These are phyloP conservation scores for Lutjanus argentimaculatus DNA, from an alignment of 2,797 vertebrate genomes.

Conservation along the genomic window DNA sequence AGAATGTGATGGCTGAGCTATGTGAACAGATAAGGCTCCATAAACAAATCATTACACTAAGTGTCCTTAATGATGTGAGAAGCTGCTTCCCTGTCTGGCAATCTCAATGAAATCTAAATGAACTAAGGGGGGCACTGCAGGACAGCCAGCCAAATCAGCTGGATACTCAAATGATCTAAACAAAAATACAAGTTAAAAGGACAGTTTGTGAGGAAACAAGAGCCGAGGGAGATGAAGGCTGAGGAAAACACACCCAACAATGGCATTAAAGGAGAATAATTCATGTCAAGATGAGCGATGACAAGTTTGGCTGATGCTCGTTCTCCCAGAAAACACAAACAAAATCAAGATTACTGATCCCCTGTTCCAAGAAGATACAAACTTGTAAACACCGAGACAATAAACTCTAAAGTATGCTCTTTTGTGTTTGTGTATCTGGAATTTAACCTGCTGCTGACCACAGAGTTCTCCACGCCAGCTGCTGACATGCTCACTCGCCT, in stretches of 20 bases:
- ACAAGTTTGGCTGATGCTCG: background rate
- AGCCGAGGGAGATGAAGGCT: background rate
- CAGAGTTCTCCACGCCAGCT: constrained; percentile 29
- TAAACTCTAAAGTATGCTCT: constrained; percentile 11
- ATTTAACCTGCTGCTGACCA: constrained; percentile 54
- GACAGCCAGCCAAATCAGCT: constrained; percentile 26
- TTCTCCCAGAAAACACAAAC: constrained; percentile 8
- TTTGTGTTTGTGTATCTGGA: constrained; percentile 12
- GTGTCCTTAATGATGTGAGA: constrained; percentile 52
- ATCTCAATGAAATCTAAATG: constrained; percentile 39
- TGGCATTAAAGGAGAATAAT: background rate
- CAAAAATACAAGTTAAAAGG: background rate
- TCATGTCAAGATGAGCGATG: constrained; percentile 8
- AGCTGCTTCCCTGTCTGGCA: constrained; percentile 41
- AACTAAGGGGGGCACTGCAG: constrained; percentile 25
- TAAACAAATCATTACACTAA: constrained; percentile 67
- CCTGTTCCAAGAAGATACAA: constrained; percentile 10
- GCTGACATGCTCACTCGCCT: constrained; percentile 35
- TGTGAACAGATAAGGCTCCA: constrained; percentile 41
- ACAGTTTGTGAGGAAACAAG: background rate
- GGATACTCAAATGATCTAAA: constrained; percentile 6
- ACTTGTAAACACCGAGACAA: constrained; percentile 18
- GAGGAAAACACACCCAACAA: background rate
- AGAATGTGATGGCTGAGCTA: constrained; percentile 20
- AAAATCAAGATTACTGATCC: background rate